phyloP scores from a whole-genome alignment of 2,888 invertebrate genomes.

The Epistrophe eligans region DNA sequence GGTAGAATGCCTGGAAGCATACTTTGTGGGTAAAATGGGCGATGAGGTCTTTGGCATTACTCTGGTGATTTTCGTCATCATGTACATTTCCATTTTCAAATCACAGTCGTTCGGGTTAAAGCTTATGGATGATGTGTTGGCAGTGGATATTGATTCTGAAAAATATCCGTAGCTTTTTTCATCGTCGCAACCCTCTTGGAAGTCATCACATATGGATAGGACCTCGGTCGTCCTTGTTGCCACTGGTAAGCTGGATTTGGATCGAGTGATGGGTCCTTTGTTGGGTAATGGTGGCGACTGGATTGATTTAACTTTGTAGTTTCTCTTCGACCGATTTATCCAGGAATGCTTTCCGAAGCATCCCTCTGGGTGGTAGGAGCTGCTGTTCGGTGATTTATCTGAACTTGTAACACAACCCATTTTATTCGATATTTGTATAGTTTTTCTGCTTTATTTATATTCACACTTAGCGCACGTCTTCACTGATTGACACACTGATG shows the following conservation, averaged over 20 bases:
- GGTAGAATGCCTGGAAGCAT: constrained; percentile 79
- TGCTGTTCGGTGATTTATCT: constrained; percentile 29
- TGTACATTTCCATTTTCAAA: constrained; percentile 83
- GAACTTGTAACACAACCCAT: constrained; percentile 61
- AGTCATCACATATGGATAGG: constrained; percentile 80
- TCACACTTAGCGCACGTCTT: constrained; percentile 20
- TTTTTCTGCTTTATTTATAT: background rate
- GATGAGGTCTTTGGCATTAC: constrained; percentile 82
- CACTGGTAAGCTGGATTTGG: constrained; percentile 35
- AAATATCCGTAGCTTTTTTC: constrained; percentile 77
- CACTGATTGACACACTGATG: constrained; percentile 30
- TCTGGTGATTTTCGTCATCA: constrained; percentile 79
- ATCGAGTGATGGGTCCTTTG: background rate
- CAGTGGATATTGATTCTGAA: constrained; percentile 73
- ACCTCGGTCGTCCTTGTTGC: constrained; percentile 56
- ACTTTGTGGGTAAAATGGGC: constrained; percentile 79
- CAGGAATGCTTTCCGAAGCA: constrained; percentile 21
- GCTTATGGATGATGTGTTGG: constrained; percentile 52
- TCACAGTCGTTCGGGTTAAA: constrained; percentile 72
- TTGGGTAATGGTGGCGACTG: background rate
- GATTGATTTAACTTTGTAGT: constrained; percentile 16
- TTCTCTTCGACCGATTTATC: constrained; percentile 24
- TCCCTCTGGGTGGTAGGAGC: constrained; percentile 2
- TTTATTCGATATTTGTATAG: background rate
- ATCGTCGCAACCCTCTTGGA: constrained; percentile 61